Conservation (phyloP, 2,113 vertebrate genomes). For the Pelobates fuscus region DNA sequence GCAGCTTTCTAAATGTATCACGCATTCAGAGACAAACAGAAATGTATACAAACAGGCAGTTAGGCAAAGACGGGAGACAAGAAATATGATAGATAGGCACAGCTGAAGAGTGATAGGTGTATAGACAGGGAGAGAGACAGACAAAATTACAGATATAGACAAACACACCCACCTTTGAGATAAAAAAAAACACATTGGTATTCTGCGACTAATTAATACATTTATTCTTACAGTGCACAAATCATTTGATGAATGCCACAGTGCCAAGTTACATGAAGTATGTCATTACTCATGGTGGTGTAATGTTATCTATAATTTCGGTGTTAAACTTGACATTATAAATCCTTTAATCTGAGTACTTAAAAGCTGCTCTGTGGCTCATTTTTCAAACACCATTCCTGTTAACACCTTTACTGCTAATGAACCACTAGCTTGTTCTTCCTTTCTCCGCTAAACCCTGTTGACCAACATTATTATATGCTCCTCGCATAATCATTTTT, state of each 20-base stretch:
- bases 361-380: conserved; percentile 84
- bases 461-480: conserved; percentile 99
- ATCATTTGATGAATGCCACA: conserved; percentile 67
- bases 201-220: conserved; percentile 40
- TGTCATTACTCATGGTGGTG: conserved; percentile 76
- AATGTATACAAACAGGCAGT: no score
- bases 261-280: conserved; percentile 78
- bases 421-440: conserved; percentile 80
- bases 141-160: no score
- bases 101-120: no score
- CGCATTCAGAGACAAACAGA: no score
- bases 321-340: conserved; percentile 95
- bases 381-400: conserved; percentile 84
- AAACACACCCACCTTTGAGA: background rate
- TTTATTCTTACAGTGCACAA: conserved; percentile 56
- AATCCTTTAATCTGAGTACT: conserved; percentile 92
- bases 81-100: no score
- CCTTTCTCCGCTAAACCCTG: conserved; percentile 88
- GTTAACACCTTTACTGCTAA: conserved; percentile 87
- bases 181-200: conserved; percentile 1
- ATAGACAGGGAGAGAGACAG: no score
- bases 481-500: conserved; percentile 88
- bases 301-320: conserved; percentile 83
- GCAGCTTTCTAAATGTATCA: no score
- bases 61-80: no score